A percentile compares a stretch with the other conserved stretches of the same genome.
phyloP scores from a whole-genome alignment of 30 jellyfish, hydroid and myxozoan species.

The Thelohanellus kitauei region DNA sequence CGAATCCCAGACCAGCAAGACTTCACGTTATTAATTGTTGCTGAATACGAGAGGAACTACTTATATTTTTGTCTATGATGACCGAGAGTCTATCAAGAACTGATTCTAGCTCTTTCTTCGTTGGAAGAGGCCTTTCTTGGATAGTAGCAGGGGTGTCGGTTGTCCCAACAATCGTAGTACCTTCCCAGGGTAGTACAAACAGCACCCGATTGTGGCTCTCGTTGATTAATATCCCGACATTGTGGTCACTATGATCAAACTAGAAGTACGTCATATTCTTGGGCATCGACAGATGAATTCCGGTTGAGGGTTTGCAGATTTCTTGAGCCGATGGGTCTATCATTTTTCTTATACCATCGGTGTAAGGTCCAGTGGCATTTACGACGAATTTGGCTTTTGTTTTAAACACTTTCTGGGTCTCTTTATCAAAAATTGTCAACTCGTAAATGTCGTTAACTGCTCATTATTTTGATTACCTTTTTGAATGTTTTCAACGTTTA shows the following conservation, averaged over 20 bases:
- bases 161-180: slow-evolving; percentile 84
- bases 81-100: slow-evolving; percentile 22
- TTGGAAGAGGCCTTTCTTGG: slow-evolving; percentile 30
- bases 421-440: no score
- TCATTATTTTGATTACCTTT: slow-evolving; percentile 9
- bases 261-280: slow-evolving; percentile 61
- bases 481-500: slow-evolving; percentile 16
- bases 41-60: slow-evolving; percentile 9
- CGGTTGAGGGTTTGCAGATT: slow-evolving; percentile 74
- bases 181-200: slow-evolving; percentile 96
- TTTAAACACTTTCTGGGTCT: slow-evolving; percentile 66
- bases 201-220: slow-evolving; percentile 88
- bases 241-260: no score
- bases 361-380: slow-evolving; percentile 96
- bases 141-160: slow-evolving; percentile 55
- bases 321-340: slow-evolving; percentile 11
- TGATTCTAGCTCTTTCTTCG: slow-evolving; percentile 41
- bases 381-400: slow-evolving; percentile 48
- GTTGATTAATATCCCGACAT: no score
- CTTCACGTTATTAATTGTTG: slow-evolving; percentile 21
- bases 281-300: slow-evolving; percentile 60
- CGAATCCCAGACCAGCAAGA: slow-evolving; percentile 99
- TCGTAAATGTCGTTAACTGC: no score
- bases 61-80: slow-evolving; percentile 26
- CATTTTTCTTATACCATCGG: slow-evolving; percentile 61